Conservation (phyloP, 2,888 invertebrate species). For the Apamea sordens region DNA sequence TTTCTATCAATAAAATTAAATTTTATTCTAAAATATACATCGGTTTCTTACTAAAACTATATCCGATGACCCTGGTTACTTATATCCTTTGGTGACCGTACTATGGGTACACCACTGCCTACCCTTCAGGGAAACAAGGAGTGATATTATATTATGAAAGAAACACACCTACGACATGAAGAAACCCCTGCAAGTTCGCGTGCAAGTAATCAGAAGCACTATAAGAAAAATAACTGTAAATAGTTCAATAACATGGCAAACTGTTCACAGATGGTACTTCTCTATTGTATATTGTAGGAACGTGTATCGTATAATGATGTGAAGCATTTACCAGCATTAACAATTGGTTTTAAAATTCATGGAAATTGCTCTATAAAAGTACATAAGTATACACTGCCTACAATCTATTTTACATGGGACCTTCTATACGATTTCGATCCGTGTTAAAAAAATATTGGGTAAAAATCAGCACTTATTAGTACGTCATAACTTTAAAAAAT, state of each 20-base stretch:
- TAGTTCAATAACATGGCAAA: conserved; percentile 5
- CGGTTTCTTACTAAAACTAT: too few relatives aligned
- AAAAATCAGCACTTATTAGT: not conserved
- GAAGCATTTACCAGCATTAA: conserved; percentile 14
- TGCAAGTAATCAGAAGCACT: conserved; percentile 29
- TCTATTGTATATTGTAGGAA: conserved; percentile 31
- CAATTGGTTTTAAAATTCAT: conserved; percentile 4
- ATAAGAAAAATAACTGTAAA: conserved; percentile 17
- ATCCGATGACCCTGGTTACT: too few relatives aligned
- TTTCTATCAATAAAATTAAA: too few relatives aligned
- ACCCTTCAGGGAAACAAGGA: rapidly evolving
- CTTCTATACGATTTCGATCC: not conserved
- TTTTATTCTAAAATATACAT: too few relatives aligned
- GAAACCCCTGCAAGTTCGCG: conserved; percentile 27
- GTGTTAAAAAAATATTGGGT: not conserved
- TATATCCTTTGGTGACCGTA: not conserved
- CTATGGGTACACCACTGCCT: not conserved
- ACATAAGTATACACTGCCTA: not conserved
- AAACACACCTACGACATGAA: not conserved
- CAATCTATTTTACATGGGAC: not conserved
- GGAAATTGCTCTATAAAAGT: not conserved
- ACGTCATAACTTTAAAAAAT: not conserved
- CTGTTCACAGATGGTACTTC: not conserved
- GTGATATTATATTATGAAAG: not conserved
- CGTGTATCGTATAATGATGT: conserved; percentile 10